Evolutionary conservation across 2,797 vertebrate genomes (phyloP).

Genomic region (Forpus xanthops): DNA sequence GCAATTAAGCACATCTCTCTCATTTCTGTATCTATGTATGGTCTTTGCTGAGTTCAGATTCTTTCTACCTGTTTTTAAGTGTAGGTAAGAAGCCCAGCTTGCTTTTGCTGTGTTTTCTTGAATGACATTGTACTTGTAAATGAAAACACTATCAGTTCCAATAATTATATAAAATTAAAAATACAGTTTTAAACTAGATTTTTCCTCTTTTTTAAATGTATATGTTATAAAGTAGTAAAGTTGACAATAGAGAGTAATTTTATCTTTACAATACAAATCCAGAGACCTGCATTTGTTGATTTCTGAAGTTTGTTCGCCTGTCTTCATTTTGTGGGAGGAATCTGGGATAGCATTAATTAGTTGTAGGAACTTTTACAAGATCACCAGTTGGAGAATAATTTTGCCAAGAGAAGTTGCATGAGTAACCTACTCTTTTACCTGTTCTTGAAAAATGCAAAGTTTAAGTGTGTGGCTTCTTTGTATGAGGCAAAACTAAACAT

Average conservation of each 20-base stretch:
- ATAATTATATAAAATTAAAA: background rate
- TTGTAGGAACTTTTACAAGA: background rate
- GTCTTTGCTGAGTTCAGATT: background rate
- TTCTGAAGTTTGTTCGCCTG: background rate
- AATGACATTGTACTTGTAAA: background rate
- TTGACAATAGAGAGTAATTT: background rate
- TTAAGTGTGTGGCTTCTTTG: background rate
- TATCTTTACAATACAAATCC: background rate
- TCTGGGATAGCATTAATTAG: background rate
- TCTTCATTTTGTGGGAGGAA: background rate
- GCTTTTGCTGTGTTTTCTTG: background rate
- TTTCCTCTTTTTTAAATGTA: background rate
- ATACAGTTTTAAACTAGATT: background rate
- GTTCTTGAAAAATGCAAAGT: background rate
- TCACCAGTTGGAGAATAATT: background rate
- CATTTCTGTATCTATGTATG: background rate
- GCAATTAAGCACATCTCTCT: background rate
- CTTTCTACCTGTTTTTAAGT: background rate
- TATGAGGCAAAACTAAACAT: background rate
- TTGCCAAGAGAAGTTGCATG: background rate
- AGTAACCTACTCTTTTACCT: background rate
- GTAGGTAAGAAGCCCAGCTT: background rate
- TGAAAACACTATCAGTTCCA: background rate
- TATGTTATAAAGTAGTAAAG: background rate
- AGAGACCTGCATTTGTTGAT: background rate